phyloP scores from a whole-genome alignment of 2,888 invertebrate genomes.

The Geotrupes spiniger region DNA sequence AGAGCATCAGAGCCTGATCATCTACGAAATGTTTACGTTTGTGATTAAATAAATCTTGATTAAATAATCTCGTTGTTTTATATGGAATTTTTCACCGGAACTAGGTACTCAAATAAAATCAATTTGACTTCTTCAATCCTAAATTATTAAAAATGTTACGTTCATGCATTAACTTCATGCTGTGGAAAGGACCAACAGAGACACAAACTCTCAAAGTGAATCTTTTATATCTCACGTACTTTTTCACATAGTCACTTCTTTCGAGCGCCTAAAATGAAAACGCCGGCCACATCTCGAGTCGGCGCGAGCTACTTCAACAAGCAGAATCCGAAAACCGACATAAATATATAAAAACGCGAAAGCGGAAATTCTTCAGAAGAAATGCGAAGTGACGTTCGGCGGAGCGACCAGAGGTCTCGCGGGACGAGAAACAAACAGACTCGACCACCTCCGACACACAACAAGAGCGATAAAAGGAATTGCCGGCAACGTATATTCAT shows the following conservation, averaged over 20 bases:
- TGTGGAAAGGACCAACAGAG: too few species aligned
- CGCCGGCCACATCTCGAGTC: not conserved
- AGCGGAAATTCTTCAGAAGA: slow-evolving; percentile 24
- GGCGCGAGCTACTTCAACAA: not conserved
- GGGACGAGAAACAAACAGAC: slow-evolving; percentile 27
- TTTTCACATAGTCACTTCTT: not conserved
- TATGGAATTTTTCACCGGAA: too few species aligned
- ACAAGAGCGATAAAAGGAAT: too few species aligned
- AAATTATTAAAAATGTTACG: too few species aligned
- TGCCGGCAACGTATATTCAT: too few species aligned
- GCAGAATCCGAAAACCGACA: slow-evolving; percentile 9
- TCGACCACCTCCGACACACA: not conserved
- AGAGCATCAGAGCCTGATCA: too few species aligned
- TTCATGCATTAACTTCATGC: too few species aligned
- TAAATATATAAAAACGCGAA: slow-evolving; percentile 27
- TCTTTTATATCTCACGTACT: not conserved
- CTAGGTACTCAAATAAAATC: too few species aligned
- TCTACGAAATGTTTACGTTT: too few species aligned
- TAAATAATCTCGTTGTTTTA: too few species aligned
- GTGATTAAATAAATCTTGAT: too few species aligned
- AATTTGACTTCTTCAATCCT: too few species aligned
- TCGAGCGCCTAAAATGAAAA: not conserved
- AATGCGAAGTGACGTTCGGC: slow-evolving; percentile 27
- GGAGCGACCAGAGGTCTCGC: slow-evolving; percentile 17
- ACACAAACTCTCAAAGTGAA: not conserved